phyloP scores from a whole-genome alignment of 2,113 vertebrate genomes.

The Cichladusa arquata region DNA sequence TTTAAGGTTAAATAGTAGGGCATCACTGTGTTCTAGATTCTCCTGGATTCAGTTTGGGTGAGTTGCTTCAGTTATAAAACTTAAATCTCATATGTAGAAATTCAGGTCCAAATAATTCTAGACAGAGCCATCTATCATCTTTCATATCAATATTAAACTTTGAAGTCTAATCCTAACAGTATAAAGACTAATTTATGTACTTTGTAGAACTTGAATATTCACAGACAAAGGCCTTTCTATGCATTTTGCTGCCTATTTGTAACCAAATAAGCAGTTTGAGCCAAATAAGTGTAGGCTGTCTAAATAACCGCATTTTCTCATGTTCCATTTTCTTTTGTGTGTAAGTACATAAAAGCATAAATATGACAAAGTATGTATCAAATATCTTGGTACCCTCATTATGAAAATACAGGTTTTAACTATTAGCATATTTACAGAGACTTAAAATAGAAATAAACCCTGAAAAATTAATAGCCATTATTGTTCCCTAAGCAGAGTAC shows the following conservation, averaged over 20 bases:
- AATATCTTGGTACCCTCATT: not conserved
- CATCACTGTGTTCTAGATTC: not conserved
- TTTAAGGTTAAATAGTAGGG: not conserved
- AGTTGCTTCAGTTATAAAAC: not conserved
- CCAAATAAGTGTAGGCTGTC: not conserved
- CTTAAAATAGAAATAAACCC: not conserved
- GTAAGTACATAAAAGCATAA: not conserved
- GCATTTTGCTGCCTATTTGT: not conserved
- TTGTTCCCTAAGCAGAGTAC: not conserved
- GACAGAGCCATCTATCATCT: not conserved
- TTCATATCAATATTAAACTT: not conserved
- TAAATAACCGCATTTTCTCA: not conserved
- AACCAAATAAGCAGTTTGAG: not conserved
- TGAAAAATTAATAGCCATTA: not conserved
- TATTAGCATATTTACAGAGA: not conserved
- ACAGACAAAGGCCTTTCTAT: not conserved
- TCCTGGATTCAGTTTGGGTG: not conserved
- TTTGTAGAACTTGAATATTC: not conserved
- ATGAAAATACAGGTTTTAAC: not conserved
- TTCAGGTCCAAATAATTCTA: not conserved
- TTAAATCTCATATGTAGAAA: not conserved
- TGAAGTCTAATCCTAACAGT: not conserved
- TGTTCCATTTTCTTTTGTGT: not conserved
- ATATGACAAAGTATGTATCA: not conserved
- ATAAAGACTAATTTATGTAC: not conserved